These are phyloP conservation scores for Sciurus carolinensis DNA, from an alignment of 2,797 vertebrate species.

Conservation along the genomic window DNA sequence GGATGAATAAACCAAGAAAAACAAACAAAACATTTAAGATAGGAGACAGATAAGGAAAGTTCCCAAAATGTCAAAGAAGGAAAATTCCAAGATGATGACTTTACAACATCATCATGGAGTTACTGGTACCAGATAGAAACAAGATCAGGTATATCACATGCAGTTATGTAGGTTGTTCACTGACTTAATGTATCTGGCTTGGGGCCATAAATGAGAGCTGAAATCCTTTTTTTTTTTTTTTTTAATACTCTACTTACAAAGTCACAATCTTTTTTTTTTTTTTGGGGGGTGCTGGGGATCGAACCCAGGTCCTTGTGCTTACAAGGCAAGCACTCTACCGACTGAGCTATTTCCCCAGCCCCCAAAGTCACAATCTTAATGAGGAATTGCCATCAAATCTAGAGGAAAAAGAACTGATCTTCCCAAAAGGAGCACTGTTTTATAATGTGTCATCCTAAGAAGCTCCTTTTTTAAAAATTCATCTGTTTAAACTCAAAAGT, in stretches of 20 bases:
- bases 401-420: constrained; percentile 6
- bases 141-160: neutral
- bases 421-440: constrained; percentile 2
- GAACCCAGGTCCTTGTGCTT: too few relatives aligned
- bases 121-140: neutral
- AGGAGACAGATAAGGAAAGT: neutral
- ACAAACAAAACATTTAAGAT: neutral
- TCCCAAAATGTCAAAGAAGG: neutral
- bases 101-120: neutral
- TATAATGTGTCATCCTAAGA: constrained; percentile 35
- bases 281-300: too few relatives aligned
- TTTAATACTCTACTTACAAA: neutral
- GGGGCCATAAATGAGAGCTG: neutral
- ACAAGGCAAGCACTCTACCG: too few relatives aligned
- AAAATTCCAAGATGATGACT: neutral
- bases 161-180: neutral
- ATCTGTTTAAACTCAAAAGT: neutral
- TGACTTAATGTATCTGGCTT: neutral
- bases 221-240: neutral
- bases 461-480: constrained; percentile 43
- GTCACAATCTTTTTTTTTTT: too few relatives aligned
- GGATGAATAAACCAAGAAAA: constrained; percentile 22
- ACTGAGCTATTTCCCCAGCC: too few relatives aligned
- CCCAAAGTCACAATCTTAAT: neutral
- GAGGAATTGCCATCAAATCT: constrained; percentile 24